phyloP scores from a whole-genome alignment of 2,888 invertebrate species.

The Pecten maximus region DNA sequence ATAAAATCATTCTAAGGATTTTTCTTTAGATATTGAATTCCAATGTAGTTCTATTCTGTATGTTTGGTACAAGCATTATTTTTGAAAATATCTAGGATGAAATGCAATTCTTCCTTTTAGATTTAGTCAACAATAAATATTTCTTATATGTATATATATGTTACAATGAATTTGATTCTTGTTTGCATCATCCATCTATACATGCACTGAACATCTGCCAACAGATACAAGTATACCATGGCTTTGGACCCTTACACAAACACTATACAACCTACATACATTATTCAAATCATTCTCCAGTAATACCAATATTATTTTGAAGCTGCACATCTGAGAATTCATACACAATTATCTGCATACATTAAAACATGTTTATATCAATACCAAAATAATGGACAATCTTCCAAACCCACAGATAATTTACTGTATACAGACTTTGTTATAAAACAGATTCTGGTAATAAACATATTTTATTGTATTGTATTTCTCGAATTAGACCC shows the following conservation, averaged over 20 bases:
- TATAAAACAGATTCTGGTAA: background rate
- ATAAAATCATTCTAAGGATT: background rate
- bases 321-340: constrained; percentile 29
- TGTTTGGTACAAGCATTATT: background rate
- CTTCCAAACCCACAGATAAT: background rate
- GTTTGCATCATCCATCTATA: background rate
- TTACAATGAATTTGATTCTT: constrained; percentile 16
- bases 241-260: constrained; percentile 28
- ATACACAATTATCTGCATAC: constrained; percentile 22
- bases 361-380: constrained; percentile 16
- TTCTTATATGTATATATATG: constrained; percentile 18
- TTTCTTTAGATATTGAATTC: background rate
- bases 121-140: background rate
- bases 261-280: constrained; percentile 33
- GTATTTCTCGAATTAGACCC: background rate
- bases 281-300: background rate
- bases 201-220: background rate
- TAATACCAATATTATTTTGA: background rate
- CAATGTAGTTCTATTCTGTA: background rate
- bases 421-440: background rate
- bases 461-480: constrained; percentile 4
- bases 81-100: background rate
- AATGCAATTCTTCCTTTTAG: background rate
- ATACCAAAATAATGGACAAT: background rate
- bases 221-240: constrained; percentile 1